Evolutionary conservation across 2,113 vertebrate species (phyloP), one percentile per base, ranked within the genome.

Genomic region (Ceyx cyanopectus): DNA sequence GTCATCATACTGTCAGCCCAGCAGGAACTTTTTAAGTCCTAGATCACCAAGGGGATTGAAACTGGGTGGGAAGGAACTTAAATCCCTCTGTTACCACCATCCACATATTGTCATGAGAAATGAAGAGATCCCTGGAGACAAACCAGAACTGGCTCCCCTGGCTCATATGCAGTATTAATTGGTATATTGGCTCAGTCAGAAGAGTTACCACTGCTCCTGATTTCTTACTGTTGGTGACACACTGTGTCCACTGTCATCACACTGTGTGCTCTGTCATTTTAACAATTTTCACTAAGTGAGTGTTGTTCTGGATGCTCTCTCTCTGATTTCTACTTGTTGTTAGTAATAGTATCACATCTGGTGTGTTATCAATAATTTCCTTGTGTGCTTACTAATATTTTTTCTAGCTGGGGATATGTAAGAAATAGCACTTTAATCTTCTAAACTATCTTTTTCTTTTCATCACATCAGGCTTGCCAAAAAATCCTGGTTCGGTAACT

Each of bases 401-500:
- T 92, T 92, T 76, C 63, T 72, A 56, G 13, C 81, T 79, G 60
- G 9, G 12, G 7, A 2, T 7, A 2, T 23, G 13, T 70, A 48
- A 65, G 29, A 85, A 92, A 32, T 26, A 48, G 15, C 26, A 14
- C 26, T 91, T 40, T 40, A 70, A 4, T 75, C 34, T 77, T 89
- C 68, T 95, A 85, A 97, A 57, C 24, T 2, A 20, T 53, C 43
- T 83, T 43, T 78, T 86, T 95, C 34, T 88, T 77, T 83, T 80
- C 32, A 27, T 81, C 50, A 66, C 12, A 0, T 90, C 97, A 99
- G 99, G 98, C 99, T 99, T 98, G 99, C 99, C 98, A 99, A 99
- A 98, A 99, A 99, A 96, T 99, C 99, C 70, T 99, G 99, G 99
- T 99, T 99, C 2, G 99, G 99, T 97, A 99, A 99, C 97, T 99